phyloP scores from a whole-genome alignment of 2,113 vertebrate genomes.

The Leptosomus discolor region DNA sequence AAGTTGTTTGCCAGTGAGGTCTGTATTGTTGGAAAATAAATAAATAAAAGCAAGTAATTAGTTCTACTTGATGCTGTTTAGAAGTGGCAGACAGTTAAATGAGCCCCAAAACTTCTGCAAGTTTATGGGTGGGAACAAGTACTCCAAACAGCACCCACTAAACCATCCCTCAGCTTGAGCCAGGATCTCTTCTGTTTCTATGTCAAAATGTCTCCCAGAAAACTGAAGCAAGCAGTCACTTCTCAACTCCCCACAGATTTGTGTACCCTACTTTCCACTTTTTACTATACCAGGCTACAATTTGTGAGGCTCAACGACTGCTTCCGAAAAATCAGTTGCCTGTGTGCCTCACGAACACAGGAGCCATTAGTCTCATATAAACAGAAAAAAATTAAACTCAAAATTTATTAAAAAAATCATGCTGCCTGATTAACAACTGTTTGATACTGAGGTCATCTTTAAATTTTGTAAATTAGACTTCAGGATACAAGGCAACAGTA shows the following conservation, averaged over 20 bases:
- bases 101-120: not conserved
- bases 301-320: accelerated
- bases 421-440: not conserved
- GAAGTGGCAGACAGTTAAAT: not conserved
- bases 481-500: not conserved
- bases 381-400: not conserved
- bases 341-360: not conserved
- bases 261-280: not conserved
- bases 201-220: not conserved
- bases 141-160: not conserved
- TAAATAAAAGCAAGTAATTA: conserved; percentile 13
- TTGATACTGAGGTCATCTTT: not conserved
- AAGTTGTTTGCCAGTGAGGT: not conserved
- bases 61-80: conserved; percentile 12
- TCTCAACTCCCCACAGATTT: not conserved
- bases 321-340: not conserved
- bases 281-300: not conserved
- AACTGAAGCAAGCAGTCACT: not conserved
- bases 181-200: not conserved
- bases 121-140: not conserved
- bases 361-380: accelerated
- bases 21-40: not conserved
- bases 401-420: not conserved
- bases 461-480: not conserved
- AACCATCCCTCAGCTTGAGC: not conserved